Base-by-base conservation (phyloP, 92 coral and sea anemone species). In the Phenganax stokvisi region DNA sequence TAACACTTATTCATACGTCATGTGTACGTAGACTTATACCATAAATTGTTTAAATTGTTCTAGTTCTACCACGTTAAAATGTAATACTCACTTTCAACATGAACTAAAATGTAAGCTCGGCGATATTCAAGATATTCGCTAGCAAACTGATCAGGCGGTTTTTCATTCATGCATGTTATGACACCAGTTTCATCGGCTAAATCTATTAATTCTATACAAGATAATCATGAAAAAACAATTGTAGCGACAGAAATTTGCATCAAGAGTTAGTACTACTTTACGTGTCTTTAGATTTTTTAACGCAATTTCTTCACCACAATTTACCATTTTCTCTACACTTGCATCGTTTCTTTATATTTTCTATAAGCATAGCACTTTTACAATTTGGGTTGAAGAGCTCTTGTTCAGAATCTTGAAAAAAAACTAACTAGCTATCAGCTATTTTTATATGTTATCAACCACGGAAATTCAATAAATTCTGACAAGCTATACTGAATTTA, bases 111-210 rank as follows among this genome's bases (percentile, higher is more conserved):
- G 65, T 79, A 79, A 7, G 83, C 16, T 29, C 83, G 74, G 52
- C 83, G 58, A 64, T 20, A 62, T 64, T 79, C 83, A 17, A 79
- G 53, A 54, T 62, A 79, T 64, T 79, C 83, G 58, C 51, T 79
- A 8, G 83, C 83, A 65, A 79, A 79, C 31, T 63, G 73, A 37
- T 79, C 83, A 11, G 83, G 11, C 15, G 83, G 83, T 27, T 73
- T 79, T 79, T 79, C 83, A 64, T 90, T 84, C 44, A 96, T 83
- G 90, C 90, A 88, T 81, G 92, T 96, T 75, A 96, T 85, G 28
- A 80, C 85, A 29, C 99, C 99, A 25, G 87, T 91, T 72, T 96
- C 99, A 75, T 96, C 97, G 53, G 99, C 92, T 72, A 96, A 84
- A 69, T 96, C 99, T 16, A 96, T 91, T 15, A 90, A 87, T 82